A percentile compares a stretch with the other conserved stretches of the same genome.
Evolutionary conservation across 2,113 vertebrate species (phyloP).

Genomic region (Oryctolagus cuniculus): mOryCun1.1 NC_091432.1:124416001-124416500

Average conservation of each 20-base stretch:
- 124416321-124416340: not conserved
- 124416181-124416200: not conserved
- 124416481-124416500: too few relatives aligned
- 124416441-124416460: too few relatives aligned
- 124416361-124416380: too few relatives aligned
- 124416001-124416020: too few relatives aligned
- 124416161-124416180: conserved; percentile 21
- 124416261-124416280: not conserved
- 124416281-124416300: not conserved
- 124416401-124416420: too few relatives aligned
- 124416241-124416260: not conserved
- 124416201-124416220: conserved; percentile 9
- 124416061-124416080: too few relatives aligned
- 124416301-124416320: not conserved
- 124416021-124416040: too few relatives aligned
- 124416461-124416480: too few relatives aligned
- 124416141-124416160: not conserved
- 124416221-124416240: not conserved
- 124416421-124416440: too few relatives aligned
- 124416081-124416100: too few relatives aligned
- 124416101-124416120: not conserved
- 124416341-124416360: not conserved
- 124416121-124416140: not conserved
- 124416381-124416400: too few relatives aligned
- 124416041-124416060: too few relatives aligned